phyloP scores from a whole-genome alignment of 2,888 invertebrate genomes.

The Mythimna ferrago region DNA sequence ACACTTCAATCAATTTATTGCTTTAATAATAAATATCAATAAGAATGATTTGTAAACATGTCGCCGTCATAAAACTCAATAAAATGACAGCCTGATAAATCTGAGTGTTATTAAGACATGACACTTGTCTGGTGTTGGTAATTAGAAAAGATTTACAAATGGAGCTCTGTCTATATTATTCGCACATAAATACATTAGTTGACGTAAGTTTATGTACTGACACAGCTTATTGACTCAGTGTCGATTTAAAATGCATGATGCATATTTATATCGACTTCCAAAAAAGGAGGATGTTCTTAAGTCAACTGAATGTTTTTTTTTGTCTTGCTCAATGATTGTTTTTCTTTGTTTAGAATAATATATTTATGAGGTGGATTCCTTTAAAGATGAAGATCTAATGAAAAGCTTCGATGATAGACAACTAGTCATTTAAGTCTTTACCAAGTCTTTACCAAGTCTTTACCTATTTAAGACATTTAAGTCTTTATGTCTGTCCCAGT shows the following conservation, averaged over 20 bases:
- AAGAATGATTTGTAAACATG: conserved; percentile 23
- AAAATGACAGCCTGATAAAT: conserved; percentile 25
- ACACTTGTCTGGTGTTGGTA: background rate
- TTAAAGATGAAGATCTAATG: too few relatives aligned
- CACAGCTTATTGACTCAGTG: background rate
- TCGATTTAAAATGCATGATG: background rate
- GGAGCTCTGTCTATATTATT: background rate
- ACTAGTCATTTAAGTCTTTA: too few relatives aligned
- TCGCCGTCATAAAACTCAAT: conserved; percentile 38
- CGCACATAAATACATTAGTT: too few relatives aligned
- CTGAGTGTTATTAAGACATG: background rate
- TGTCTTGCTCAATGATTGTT: too few relatives aligned
- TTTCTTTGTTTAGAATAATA: too few relatives aligned
- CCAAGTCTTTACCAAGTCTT: too few relatives aligned
- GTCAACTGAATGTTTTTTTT: too few relatives aligned
- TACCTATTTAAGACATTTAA: too few relatives aligned
- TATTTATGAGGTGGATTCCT: too few relatives aligned
- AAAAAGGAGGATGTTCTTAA: too few relatives aligned
- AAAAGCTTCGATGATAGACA: too few relatives aligned
- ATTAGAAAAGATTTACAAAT: background rate
- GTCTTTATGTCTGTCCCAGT: too few relatives aligned
- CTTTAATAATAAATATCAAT: conserved; percentile 22
- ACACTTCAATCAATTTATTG: conserved; percentile 19
- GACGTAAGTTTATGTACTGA: background rate
- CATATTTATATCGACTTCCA: background rate